Base-by-base conservation (phyloP, 2,113 vertebrate genomes). In the Apaloderma vittatum region DNA sequence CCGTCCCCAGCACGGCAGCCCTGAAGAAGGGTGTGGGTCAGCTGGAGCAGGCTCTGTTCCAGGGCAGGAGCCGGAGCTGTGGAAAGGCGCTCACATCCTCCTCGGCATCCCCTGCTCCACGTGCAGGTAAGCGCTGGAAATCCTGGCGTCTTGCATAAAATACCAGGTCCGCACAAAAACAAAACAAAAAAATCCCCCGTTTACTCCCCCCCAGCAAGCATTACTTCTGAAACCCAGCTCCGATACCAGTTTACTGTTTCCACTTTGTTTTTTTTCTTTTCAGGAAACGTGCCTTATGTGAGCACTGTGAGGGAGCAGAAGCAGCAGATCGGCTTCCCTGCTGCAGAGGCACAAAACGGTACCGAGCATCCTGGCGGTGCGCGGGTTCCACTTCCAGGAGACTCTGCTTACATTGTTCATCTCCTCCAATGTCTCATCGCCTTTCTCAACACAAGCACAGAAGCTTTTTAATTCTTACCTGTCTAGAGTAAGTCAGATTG, bases 11-110 rank as follows among this genome's bases (percentile, higher is more conserved):
- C 46, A n/a, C 9, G 3, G 78, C 55, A 29, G 75, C 57, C 24
- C 81, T 51, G 79, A 36, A 59, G 73, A 40, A 45, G 3, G 0
- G 0, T 0, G 1, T 0, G 45, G 9, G 55, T 13, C 86, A 10
- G 12, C 15, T 8, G 5, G n/a, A 43, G 55, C 26, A 3, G 65
- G 23, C 46, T 45, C 34, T 29, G 36, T 1, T 45, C 32, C 66
- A 3, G 6, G 45, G 55, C 48, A 11, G 67, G 26, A 36, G 29
- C 3, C 0, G 1, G 30, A 40, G 70, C 67, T 27, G 37, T 32
- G 61, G 17, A 11, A 17, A 4, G 37, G 58, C 11, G 1, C 45
- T 21, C 15, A 12, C 3, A 12, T n/a, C 23, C 34, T 27, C 20
- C 0, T 3, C 11, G 8, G 26, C 67, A 40, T 40, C 67, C 14